Evolutionary conservation across 2,888 invertebrate genomes (phyloP).

Genomic region (Monochamus alternatus): DNA sequence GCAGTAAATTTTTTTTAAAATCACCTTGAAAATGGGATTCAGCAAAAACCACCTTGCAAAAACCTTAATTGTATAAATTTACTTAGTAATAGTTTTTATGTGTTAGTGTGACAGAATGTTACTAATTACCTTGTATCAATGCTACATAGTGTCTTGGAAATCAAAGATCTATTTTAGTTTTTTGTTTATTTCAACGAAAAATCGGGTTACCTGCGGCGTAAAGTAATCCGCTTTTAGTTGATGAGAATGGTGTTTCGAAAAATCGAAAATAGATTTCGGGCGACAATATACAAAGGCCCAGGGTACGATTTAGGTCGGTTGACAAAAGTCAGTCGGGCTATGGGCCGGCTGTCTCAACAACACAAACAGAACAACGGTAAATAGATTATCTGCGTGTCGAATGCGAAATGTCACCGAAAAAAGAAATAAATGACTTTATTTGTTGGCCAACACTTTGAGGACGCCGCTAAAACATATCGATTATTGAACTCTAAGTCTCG

Average conservation of each 20-base stretch:
- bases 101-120: no score
- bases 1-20: no score
- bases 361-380: slow-evolving; percentile 50
- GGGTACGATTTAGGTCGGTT: slow-evolving; percentile 49
- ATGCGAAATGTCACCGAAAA: slow-evolving; percentile 62
- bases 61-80: no score
- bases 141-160: no score
- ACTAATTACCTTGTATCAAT: no score
- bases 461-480: slow-evolving; percentile 55
- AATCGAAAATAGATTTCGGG: neutral
- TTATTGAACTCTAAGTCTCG: slow-evolving; percentile 26
- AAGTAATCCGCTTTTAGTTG: slow-evolving; percentile 11
- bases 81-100: no score
- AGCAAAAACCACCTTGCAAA: no score
- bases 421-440: slow-evolving; percentile 62
- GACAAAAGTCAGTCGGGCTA: slow-evolving; percentile 44
- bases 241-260: neutral
- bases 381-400: slow-evolving; percentile 63
- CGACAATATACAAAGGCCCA: slow-evolving; percentile 33
- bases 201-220: neutral
- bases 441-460: slow-evolving; percentile 63
- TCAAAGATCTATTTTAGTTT: no score
- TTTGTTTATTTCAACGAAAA: neutral
- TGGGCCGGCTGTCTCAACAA: slow-evolving; percentile 47
- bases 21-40: no score